Evolutionary conservation across 2,797 vertebrate genomes (phyloP).

Genomic region (Apogon talboti): DNA sequence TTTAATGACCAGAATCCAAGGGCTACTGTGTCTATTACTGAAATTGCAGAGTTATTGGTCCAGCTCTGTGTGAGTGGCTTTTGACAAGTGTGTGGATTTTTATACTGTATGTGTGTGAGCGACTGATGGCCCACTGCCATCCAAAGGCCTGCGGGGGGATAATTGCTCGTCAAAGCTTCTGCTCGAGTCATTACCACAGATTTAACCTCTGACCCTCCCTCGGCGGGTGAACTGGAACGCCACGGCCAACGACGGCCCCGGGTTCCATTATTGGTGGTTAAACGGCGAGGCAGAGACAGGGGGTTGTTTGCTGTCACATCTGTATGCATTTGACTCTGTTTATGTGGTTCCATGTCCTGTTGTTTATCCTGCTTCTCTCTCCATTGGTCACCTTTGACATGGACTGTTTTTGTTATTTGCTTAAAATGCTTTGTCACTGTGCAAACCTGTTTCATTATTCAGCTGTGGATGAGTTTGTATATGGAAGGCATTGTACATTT

Average conservation of each 20-base stretch:
- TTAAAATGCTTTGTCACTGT: background rate
- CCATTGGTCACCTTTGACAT: conserved; percentile 17
- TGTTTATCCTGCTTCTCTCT: background rate
- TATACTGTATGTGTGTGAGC: conserved; percentile 22
- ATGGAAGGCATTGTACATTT: too few species aligned
- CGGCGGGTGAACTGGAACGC: conserved; percentile 26
- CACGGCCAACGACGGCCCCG: conserved; percentile 32
- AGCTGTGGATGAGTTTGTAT: too few species aligned
- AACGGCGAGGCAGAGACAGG: conserved; percentile 16
- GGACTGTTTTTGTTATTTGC: conserved; percentile 9
- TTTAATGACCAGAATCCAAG: conserved; percentile 19
- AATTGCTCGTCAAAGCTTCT: conserved; percentile 75
- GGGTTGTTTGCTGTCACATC: conserved; percentile 28
- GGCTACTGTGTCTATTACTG: conserved; percentile 28
- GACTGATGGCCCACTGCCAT: conserved; percentile 54
- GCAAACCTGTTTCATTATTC: background rate
- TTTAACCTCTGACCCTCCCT: conserved; percentile 65
- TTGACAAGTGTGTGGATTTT: conserved; percentile 24
- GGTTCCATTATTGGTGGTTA: conserved; percentile 36
- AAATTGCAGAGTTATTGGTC: conserved; percentile 14
- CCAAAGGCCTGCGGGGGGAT: conserved; percentile 51
- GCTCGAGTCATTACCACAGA: conserved; percentile 71
- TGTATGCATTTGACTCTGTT: conserved; percentile 24
- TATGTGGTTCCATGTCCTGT: conserved; percentile 10
- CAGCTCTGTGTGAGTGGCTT: conserved; percentile 14